These are phyloP conservation scores for Drosophila kurseongensis DNA, from an alignment of 1,140 invertebrate genomes.

Conservation along the genomic window DNA sequence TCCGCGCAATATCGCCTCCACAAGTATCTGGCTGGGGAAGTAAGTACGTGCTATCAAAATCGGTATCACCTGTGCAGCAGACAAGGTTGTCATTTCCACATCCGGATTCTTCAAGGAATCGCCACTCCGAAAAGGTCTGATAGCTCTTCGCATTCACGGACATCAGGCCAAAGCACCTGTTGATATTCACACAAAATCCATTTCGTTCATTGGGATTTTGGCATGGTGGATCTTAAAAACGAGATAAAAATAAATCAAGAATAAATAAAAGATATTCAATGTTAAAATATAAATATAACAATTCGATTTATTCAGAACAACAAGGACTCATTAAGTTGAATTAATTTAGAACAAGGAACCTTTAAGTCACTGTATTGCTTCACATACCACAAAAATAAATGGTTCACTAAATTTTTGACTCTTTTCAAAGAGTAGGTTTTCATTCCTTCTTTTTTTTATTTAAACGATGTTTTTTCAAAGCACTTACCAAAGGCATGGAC, in stretches of 20 bases:
- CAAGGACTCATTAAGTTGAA: too few relatives aligned
- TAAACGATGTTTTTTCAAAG: too few relatives aligned
- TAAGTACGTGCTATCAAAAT: neutral
- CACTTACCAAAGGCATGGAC: conserved; percentile 1
- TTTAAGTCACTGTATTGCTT: too few relatives aligned
- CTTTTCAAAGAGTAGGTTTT: too few relatives aligned
- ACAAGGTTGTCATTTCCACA: neutral
- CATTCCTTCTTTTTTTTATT: too few relatives aligned
- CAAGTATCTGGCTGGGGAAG: neutral
- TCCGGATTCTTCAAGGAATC: neutral
- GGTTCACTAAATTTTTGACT: too few relatives aligned
- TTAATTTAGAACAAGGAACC: too few relatives aligned
- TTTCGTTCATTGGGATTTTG: neutral
- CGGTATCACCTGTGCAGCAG: neutral
- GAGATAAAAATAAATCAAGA: too few relatives aligned
- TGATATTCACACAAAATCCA: neutral
- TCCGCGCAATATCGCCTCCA: neutral
- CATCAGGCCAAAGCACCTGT: neutral
- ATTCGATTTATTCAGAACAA: too few relatives aligned
- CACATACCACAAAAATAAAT: too few relatives aligned
- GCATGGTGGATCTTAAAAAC: neutral
- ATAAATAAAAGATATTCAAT: too few relatives aligned
- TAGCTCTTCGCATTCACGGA: neutral
- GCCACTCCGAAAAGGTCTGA: neutral
- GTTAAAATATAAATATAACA: too few relatives aligned